Conservation (phyloP, 2,888 invertebrate genomes). For the Stenodema calcarata region DNA sequence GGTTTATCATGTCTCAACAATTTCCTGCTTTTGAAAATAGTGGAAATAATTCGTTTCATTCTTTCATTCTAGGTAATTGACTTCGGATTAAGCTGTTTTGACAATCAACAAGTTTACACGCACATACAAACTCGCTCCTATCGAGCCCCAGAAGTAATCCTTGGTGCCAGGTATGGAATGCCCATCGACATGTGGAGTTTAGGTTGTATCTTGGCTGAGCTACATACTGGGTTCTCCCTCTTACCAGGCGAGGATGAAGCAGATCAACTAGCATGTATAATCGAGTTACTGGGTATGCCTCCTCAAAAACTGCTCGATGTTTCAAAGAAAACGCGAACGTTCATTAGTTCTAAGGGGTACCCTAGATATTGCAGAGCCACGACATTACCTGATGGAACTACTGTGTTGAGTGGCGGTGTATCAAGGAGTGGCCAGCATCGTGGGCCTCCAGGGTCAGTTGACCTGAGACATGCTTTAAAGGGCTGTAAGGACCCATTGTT, state of each 20-base stretch:
- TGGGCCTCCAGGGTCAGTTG: constrained; percentile 93
- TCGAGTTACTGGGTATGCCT: constrained; percentile 93
- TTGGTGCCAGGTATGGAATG: constrained; percentile 96
- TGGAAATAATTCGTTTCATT: background rate
- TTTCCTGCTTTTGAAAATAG: too few relatives aligned
- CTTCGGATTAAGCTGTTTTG: constrained; percentile 99
- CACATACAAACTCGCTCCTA: constrained; percentile 99
- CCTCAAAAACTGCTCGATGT: constrained; percentile 79
- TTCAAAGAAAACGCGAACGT: constrained; percentile 92
- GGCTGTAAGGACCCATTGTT: constrained; percentile 93
- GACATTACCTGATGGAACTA: constrained; percentile 85
- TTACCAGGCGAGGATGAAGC: constrained; percentile 98
- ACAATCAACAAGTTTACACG: constrained; percentile 96
- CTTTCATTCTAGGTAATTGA: constrained; percentile 85
- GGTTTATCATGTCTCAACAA: too few relatives aligned
- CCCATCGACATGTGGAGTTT: constrained; percentile 97
- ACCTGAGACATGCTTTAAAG: constrained; percentile 84
- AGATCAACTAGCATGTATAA: constrained; percentile 96
- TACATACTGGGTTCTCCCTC: constrained; percentile 94
- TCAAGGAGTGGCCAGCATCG: constrained; percentile 93
- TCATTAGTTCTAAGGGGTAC: constrained; percentile 93
- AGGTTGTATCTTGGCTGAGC: constrained; percentile 95
- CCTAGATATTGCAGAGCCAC: constrained; percentile 93
- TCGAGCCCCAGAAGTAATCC: constrained; percentile 94
- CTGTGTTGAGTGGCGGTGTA: constrained; percentile 86